phyloP scores from a whole-genome alignment of 2,888 invertebrate species.

The Tiliacea citrago region DNA sequence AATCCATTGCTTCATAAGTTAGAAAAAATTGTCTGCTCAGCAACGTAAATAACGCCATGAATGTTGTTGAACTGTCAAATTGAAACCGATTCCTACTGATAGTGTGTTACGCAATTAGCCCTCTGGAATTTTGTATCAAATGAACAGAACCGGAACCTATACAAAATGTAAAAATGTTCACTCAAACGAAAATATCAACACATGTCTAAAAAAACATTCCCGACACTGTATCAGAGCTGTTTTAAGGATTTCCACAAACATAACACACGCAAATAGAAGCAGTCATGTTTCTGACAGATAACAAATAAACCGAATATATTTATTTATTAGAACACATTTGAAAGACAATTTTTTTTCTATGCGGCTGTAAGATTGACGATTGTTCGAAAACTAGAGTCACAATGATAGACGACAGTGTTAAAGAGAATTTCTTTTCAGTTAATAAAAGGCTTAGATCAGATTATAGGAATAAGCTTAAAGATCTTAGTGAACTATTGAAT shows the following conservation, averaged over 20 bases:
- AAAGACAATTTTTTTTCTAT: conserved; percentile 19
- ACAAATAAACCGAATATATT: conserved; percentile 44
- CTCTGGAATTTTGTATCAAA: background rate
- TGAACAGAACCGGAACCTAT: background rate
- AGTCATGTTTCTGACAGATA: conserved; percentile 52
- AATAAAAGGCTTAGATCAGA: conserved; percentile 19
- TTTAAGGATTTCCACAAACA: conserved; percentile 39
- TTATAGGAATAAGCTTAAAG: conserved; percentile 45
- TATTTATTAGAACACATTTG: conserved; percentile 42
- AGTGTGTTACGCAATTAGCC: too few relatives aligned
- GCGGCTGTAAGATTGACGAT: conserved; percentile 13
- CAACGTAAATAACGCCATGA: too few relatives aligned
- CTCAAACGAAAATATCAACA: conserved; percentile 45
- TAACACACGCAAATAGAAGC: conserved; percentile 45
- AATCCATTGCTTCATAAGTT: too few relatives aligned
- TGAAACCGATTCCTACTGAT: too few relatives aligned
- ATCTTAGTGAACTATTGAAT: conserved; percentile 39
- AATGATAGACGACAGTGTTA: background rate
- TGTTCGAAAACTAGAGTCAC: background rate
- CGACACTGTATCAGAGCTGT: conserved; percentile 44
- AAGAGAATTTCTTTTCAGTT: conserved; percentile 10
- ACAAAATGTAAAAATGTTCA: conserved; percentile 27
- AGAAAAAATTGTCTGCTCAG: too few relatives aligned
- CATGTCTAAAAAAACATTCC: conserved; percentile 35
- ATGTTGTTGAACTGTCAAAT: too few relatives aligned